phyloP scores from a whole-genome alignment of 2,888 invertebrate genomes.

The Drosophila neutralis region DNA sequence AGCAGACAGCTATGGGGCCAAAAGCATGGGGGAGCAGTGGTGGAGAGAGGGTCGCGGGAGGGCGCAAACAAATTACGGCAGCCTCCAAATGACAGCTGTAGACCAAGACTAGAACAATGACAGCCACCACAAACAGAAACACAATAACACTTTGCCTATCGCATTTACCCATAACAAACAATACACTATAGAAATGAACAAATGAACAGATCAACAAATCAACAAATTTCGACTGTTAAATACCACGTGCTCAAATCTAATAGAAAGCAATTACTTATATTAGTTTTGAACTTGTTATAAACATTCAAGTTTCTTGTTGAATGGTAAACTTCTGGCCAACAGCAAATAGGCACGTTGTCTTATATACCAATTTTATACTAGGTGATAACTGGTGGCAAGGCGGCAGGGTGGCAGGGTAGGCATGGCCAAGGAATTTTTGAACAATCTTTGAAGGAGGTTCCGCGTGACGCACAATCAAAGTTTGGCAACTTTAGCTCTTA shows the following conservation, averaged over 20 bases:
- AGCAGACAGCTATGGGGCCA: not conserved
- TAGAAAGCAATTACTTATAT: not conserved
- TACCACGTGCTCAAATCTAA: constrained; percentile 16
- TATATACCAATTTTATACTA: not conserved
- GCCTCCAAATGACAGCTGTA: constrained; percentile 74
- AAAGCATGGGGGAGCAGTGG: not conserved
- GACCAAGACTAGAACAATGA: constrained; percentile 57
- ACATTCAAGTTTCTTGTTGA: not conserved
- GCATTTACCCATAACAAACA: constrained; percentile 22
- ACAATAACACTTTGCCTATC: constrained; percentile 43
- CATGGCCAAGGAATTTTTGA: not conserved
- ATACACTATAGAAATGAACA: constrained; percentile 9
- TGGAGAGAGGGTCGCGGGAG: not conserved
- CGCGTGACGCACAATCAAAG: not conserved
- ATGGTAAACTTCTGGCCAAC: not conserved
- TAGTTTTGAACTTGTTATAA: not conserved
- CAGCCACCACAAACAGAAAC: constrained; percentile 51
- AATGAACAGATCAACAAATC: constrained; percentile 18
- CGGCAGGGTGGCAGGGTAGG: fast-evolving
- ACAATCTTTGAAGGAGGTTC: not conserved
- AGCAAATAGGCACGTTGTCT: not conserved
- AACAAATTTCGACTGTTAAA: constrained; percentile 21
- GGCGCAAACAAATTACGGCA: constrained; percentile 70
- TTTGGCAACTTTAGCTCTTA: not conserved
- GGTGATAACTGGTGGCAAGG: not conserved